Evolutionary conservation across 1,140 invertebrate species (phyloP).

Genomic region (Neodiprion pinetum): DNA sequence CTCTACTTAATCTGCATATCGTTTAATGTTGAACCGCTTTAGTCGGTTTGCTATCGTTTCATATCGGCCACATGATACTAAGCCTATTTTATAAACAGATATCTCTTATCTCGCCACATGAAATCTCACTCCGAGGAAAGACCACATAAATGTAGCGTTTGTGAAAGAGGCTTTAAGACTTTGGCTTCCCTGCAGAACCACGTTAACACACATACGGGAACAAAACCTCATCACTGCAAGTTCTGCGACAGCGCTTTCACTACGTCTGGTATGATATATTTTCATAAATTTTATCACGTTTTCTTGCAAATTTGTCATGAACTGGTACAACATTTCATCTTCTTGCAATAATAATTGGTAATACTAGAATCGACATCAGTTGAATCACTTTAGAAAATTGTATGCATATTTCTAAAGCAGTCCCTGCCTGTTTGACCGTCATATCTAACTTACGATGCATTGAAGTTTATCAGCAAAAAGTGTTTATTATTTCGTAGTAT

Average conservation of each 20-base stretch:
- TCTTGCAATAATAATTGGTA: neutral
- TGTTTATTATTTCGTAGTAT: too few relatives aligned
- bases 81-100: conserved; percentile 59
- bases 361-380: neutral
- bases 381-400: neutral
- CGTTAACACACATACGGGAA: conserved; percentile 95
- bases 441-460: neutral
- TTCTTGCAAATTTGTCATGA: conserved; percentile 13
- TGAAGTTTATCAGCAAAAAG: too few relatives aligned
- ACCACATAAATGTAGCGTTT: conserved; percentile 93
- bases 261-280: conserved; percentile 76
- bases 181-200: conserved; percentile 93
- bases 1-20: conserved; percentile 11
- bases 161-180: conserved; percentile 95
- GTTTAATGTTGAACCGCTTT: conserved; percentile 6
- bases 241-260: conserved; percentile 93
- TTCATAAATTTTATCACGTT: conserved; percentile 10
- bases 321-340: conserved; percentile 1
- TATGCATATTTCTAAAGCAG: neutral
- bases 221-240: conserved; percentile 94
- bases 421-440: neutral
- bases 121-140: conserved; percentile 95
- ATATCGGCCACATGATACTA: neutral
- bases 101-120: conserved; percentile 91
- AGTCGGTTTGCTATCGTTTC: conserved; percentile 9